Evolutionary conservation across 2,797 vertebrate genomes (phyloP).

Genomic region (Dallia pectoralis): DNA sequence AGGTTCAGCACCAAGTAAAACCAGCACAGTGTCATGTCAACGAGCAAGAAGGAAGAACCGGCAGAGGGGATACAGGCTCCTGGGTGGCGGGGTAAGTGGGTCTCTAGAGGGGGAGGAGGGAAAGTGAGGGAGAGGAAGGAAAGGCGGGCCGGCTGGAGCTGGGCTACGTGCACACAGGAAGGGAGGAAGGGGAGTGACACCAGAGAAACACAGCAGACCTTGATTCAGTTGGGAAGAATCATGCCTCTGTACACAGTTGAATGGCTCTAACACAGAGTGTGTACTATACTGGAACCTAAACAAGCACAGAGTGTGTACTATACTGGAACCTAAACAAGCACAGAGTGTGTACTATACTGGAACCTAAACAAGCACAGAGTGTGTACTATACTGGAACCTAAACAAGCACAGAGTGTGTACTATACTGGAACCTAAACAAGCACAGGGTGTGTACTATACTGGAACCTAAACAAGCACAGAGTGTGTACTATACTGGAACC

Average conservation of each 20-base stretch:
- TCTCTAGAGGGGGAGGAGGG: conserved; percentile 67
- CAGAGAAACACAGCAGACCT: conserved; percentile 81
- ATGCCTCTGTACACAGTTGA: conserved; percentile 84
- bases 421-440: conserved; percentile 71
- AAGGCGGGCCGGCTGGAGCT: conserved; percentile 78
- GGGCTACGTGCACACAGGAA: conserved; percentile 83
- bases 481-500: conserved; percentile 74
- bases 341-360: too few species aligned
- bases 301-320: conserved; percentile 59
- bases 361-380: too few species aligned
- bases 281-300: conserved; percentile 72
- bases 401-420: too few species aligned
- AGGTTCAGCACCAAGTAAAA: too few species aligned
- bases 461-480: conserved; percentile 73
- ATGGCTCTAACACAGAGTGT: conserved; percentile 75
- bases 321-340: too few species aligned
- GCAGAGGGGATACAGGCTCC: conserved; percentile 25
- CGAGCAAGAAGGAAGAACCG: background rate
- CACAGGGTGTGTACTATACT: conserved; percentile 76
- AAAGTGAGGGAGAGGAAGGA: conserved; percentile 70
- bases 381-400: too few species aligned
- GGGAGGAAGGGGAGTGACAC: conserved; percentile 83
- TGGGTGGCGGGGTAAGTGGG: conserved; percentile 33
- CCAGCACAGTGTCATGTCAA: too few species aligned
- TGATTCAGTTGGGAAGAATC: conserved; percentile 92